Evolutionary conservation across 2,888 invertebrate species (phyloP).

Genomic region (Calameuta idolon): DNA sequence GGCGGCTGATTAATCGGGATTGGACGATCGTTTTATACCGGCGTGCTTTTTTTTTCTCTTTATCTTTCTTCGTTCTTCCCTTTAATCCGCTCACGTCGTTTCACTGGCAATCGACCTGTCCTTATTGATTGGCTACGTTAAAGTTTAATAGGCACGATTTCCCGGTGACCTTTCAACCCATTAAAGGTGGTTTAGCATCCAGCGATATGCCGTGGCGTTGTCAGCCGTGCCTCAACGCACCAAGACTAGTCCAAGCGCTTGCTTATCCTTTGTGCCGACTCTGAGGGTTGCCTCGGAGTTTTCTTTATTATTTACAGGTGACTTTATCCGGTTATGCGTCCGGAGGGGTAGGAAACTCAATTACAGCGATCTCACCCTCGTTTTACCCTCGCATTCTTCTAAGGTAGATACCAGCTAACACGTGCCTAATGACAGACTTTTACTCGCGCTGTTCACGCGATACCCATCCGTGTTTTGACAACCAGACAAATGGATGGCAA

Average conservation of each 20-base stretch:
- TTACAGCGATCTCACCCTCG: neutral
- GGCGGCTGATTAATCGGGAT: neutral
- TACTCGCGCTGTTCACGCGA: neutral
- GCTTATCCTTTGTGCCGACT: neutral
- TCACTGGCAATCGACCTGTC: neutral
- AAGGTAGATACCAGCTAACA: neutral
- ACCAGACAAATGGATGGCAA: neutral
- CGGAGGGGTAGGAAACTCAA: neutral
- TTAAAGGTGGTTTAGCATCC: conserved; percentile 42
- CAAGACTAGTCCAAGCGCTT: neutral
- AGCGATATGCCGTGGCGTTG: conserved; percentile 15
- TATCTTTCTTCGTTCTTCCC: neutral
- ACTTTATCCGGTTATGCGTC: neutral
- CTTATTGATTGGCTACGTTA: neutral
- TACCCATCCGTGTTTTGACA: neutral
- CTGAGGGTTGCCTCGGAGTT: neutral
- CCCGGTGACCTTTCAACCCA: neutral
- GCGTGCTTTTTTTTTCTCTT: too few species aligned
- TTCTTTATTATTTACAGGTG: neutral
- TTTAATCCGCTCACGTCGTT: neutral
- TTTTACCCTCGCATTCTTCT: neutral
- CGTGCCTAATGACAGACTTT: neutral
- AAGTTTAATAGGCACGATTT: neutral
- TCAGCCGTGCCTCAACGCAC: neutral
- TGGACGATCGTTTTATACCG: neutral